Percentiles rank a stretch among this genome's conserved stretches.
Evolutionary conservation across 1,140 invertebrate species (phyloP).

Genomic region (Bombus cullumanus): DNA sequence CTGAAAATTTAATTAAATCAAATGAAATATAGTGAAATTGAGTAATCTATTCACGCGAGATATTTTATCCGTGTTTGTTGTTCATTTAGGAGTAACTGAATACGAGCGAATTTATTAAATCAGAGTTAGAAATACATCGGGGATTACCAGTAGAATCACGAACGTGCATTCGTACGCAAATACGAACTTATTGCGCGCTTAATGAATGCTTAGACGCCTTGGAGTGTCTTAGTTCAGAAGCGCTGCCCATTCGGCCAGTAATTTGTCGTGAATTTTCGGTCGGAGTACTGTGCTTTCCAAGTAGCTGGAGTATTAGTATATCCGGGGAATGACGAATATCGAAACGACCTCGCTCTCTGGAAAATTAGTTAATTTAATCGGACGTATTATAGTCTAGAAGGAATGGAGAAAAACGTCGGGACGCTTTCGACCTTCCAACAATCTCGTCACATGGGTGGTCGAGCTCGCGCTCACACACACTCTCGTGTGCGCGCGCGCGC

Average conservation of each 20-base stretch:
- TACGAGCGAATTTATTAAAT: constrained; percentile 4
- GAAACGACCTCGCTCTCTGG: neutral
- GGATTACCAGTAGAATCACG: neutral
- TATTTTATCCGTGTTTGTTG: neutral
- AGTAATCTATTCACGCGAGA: neutral
- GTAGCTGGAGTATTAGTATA: neutral
- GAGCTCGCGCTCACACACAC: neutral
- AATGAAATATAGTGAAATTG: neutral
- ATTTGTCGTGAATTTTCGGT: constrained; percentile 20
- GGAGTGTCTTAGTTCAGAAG: neutral
- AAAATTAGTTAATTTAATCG: constrained; percentile 14
- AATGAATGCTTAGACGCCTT: neutral
- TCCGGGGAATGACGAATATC: neutral
- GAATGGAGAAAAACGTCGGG: constrained; percentile 30
- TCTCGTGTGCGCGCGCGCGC: neutral
- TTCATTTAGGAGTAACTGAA: neutral
- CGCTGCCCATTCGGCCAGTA: neutral
- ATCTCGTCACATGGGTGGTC: constrained; percentile 44
- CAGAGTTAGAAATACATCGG: neutral
- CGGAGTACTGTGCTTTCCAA: neutral
- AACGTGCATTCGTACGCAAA: neutral
- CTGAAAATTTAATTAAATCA: constrained; percentile 1
- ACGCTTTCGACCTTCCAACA: constrained; percentile 40
- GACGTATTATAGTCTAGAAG: neutral
- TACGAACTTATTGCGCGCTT: neutral